Conservation (phyloP, 1,140 invertebrate species). For the Meteorus sp. region DNA sequence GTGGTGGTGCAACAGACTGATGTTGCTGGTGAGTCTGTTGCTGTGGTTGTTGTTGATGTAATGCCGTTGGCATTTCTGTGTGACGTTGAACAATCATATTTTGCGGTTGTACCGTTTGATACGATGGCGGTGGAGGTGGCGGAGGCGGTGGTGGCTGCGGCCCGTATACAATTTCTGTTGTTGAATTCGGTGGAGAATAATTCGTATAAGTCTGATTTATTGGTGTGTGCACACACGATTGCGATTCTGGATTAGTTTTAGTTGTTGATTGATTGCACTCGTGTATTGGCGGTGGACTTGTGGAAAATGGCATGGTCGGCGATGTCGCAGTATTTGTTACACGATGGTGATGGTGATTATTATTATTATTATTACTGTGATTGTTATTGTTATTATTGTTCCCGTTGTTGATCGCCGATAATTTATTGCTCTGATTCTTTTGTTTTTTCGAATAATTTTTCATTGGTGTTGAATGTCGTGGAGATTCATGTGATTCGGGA, state of each 20-base stretch:
- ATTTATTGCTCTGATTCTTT: slow-evolving; percentile 17
- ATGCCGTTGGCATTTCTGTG: background rate
- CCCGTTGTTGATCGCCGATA: too few species aligned
- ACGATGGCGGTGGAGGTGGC: slow-evolving; percentile 10
- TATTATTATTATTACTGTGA: slow-evolving; percentile 37
- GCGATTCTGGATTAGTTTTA: slow-evolving; percentile 15
- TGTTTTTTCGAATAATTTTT: slow-evolving; percentile 6
- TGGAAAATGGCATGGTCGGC: slow-evolving; percentile 48
- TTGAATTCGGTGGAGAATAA: slow-evolving; percentile 6
- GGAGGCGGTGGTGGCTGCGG: background rate
- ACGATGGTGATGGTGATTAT: slow-evolving; percentile 33
- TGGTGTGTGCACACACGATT: slow-evolving; percentile 2
- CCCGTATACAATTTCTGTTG: slow-evolving; percentile 2
- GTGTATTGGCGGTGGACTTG: slow-evolving; percentile 34
- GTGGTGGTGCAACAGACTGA: background rate
- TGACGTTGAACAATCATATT: background rate
- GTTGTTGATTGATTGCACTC: slow-evolving; percentile 16
- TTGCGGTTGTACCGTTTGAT: background rate
- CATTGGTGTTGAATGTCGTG: slow-evolving; percentile 1
- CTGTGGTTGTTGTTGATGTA: slow-evolving; percentile 22
- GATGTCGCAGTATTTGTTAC: slow-evolving; percentile 50
- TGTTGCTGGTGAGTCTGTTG: slow-evolving; percentile 36
- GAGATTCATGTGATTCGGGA: slow-evolving; percentile 21
- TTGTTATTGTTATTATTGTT: slow-evolving; percentile 22
- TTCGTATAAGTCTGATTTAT: slow-evolving; percentile 6